These are phyloP conservation scores for Chionodraco myersi DNA, from an alignment of 2,113 vertebrate genomes.

Conservation along the genomic window DNA sequence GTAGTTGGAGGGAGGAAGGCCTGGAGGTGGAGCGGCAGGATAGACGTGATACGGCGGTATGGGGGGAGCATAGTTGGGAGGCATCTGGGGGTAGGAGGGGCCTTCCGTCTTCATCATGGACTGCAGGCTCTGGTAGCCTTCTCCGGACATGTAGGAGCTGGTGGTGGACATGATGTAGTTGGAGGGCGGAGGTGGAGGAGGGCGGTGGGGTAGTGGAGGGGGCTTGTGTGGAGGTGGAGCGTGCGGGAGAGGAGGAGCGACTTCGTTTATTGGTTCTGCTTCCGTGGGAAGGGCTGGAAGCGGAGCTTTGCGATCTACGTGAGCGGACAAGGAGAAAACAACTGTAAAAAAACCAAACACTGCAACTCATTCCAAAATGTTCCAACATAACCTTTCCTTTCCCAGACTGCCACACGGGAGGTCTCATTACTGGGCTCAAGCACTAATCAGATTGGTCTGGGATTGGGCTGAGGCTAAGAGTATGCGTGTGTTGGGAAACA, in stretches of 20 bases:
- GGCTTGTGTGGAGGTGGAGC: conserved; percentile 91
- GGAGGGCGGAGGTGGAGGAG: conserved; percentile 90
- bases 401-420: conserved; percentile 53
- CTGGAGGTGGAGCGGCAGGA: conserved; percentile 88
- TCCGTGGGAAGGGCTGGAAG: conserved; percentile 80
- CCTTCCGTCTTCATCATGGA: conserved; percentile 98
- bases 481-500: conserved; percentile 47
- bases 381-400: conserved; percentile 14
- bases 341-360: background rate
- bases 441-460: conserved; percentile 70
- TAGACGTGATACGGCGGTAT: conserved; percentile 92
- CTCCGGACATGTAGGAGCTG: conserved; percentile 97
- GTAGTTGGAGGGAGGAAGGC: conserved; percentile 84
- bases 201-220: conserved; percentile 91
- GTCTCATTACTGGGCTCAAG: conserved; percentile 64
- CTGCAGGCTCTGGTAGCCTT: conserved; percentile 95
- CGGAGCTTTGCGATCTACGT: conserved; percentile 90
- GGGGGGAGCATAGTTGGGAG: conserved; percentile 89
- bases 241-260: conserved; percentile 90
- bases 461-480: conserved; percentile 59
- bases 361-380: background rate
- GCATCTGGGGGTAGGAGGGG: conserved; percentile 90
- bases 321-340: conserved; percentile 10
- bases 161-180: conserved; percentile 97
- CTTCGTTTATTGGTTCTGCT: conserved; percentile 85